phyloP scores from a whole-genome alignment of 2,888 invertebrate genomes.

The Rhagonycha fulva region DNA sequence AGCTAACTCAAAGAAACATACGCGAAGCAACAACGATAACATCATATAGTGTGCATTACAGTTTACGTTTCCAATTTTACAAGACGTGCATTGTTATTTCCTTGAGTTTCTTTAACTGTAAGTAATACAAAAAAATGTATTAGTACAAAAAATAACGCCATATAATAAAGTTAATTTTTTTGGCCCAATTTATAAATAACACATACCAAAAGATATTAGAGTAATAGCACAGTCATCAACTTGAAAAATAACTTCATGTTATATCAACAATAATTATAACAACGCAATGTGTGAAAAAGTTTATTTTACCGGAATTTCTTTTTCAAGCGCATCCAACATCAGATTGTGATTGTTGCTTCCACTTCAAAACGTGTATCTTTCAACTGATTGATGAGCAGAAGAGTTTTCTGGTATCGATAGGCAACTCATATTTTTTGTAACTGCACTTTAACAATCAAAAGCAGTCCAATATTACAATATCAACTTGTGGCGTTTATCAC shows the following conservation, averaged over 20 bases:
- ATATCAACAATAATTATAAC: background rate
- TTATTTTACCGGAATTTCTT: background rate
- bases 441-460: background rate
- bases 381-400: background rate
- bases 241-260: background rate
- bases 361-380: background rate
- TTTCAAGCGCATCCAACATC: background rate
- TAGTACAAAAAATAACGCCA: background rate
- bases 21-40: slow-evolving; percentile 16
- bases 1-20: slow-evolving; percentile 6
- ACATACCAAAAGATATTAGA: background rate
- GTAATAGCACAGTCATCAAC: background rate
- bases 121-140: background rate
- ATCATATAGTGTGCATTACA: background rate
- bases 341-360: background rate
- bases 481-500: no score
- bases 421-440: no score
- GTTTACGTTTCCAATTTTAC: slow-evolving; percentile 5
- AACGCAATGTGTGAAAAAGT: background rate
- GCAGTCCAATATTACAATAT: background rate
- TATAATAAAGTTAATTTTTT: background rate
- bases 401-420: background rate
- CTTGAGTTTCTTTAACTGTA: background rate
- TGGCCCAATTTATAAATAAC: background rate
- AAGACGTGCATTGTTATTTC: background rate